These are phyloP conservation scores for Cercocebus atys DNA, from an alignment of 2,113 vertebrate species.

Conservation along the genomic window DNA sequence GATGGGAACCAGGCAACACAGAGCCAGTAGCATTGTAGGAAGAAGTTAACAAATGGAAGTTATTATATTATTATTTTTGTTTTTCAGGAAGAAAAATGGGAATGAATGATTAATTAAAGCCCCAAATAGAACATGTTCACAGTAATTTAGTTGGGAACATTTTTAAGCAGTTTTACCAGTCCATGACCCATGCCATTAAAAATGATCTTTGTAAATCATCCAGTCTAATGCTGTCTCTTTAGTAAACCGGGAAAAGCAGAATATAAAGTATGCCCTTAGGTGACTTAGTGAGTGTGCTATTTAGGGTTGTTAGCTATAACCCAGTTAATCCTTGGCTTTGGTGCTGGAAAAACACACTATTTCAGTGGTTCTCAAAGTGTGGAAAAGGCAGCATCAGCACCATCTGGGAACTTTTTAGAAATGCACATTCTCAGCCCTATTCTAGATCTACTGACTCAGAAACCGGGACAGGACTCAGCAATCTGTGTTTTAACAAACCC, in stretches of 20 bases:
- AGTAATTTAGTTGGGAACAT: not conserved
- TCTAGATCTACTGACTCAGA: not conserved
- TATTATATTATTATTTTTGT: not conserved
- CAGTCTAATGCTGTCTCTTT: slow-evolving; percentile 4
- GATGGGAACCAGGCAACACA: accelerated
- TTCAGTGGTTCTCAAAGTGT: not conserved
- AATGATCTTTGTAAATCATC: not conserved
- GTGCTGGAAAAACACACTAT: not conserved
- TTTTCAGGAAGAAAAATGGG: not conserved
- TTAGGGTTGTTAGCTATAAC: not conserved
- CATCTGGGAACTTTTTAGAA: not conserved
- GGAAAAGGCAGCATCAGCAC: not conserved
- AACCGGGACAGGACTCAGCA: too few species aligned
- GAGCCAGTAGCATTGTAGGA: not conserved
- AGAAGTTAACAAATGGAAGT: not conserved
- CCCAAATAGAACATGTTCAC: not conserved
- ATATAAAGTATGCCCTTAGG: not conserved
- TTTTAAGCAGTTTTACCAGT: not conserved
- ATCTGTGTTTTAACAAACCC: not conserved
- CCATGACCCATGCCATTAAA: not conserved
- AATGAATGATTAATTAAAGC: not conserved
- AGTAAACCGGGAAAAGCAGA: not conserved
- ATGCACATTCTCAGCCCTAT: not conserved
- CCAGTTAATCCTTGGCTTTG: not conserved
- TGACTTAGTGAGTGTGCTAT: not conserved